These are phyloP conservation scores for Paramormyrops hopkinsi DNA, from an alignment of 2,797 vertebrate species.

Conservation along the genomic window DNA sequence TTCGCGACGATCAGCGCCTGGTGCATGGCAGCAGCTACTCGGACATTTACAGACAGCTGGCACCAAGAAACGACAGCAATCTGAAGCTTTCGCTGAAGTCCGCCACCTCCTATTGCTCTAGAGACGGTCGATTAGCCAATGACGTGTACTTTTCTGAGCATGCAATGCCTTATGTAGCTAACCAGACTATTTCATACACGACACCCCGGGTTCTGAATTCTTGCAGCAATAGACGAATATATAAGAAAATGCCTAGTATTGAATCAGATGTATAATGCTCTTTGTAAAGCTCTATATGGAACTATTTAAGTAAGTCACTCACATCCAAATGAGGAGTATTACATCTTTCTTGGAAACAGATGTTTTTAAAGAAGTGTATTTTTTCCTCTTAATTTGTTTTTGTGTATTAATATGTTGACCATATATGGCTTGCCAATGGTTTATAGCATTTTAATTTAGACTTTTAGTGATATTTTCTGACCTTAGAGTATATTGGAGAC, in stretches of 20 bases:
- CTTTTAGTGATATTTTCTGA: conserved; percentile 33
- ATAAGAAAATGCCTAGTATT: conserved; percentile 98
- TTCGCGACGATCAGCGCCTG: conserved; percentile 73
- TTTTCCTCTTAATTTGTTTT: conserved; percentile 34
- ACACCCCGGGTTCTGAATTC: conserved; percentile 85
- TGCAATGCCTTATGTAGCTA: conserved; percentile 89
- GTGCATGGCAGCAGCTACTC: conserved; percentile 80
- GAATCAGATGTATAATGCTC: conserved; percentile 91
- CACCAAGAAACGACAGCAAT: conserved; percentile 78
- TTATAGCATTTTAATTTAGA: conserved; percentile 36
- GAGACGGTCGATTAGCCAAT: conserved; percentile 67
- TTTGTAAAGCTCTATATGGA: conserved; percentile 50
- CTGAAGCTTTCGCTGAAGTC: conserved; percentile 68
- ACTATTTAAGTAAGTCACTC: conserved; percentile 75
- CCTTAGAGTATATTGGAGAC: conserved; percentile 20
- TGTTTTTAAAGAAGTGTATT: conserved; percentile 39
- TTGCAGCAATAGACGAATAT: conserved; percentile 87
- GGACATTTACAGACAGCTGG: conserved; percentile 89
- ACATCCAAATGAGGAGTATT: conserved; percentile 56
- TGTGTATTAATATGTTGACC: conserved; percentile 53
- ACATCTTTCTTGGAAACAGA: conserved; percentile 54
- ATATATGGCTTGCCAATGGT: conserved; percentile 51
- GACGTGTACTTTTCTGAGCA: conserved; percentile 88
- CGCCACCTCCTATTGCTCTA: conserved; percentile 65
- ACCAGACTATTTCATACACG: conserved; percentile 80